phyloP scores from a whole-genome alignment of 2,888 invertebrate species.

The Nomada hirtipes region DNA sequence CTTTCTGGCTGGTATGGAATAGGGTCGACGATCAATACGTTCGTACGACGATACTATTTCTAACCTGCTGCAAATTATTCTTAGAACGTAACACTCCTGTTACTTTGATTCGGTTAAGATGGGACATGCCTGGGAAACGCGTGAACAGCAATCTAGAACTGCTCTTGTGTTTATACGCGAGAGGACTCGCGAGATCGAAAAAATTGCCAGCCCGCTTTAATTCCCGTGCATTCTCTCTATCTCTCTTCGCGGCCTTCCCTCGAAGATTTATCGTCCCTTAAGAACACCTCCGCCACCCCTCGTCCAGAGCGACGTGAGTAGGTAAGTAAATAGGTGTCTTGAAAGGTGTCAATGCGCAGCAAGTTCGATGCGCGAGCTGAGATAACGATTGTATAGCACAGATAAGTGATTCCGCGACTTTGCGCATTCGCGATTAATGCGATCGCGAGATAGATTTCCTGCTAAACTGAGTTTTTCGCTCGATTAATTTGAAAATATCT shows the following conservation, averaged over 20 bases:
- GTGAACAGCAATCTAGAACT: not conserved
- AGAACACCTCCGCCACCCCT: no score
- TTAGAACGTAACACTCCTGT: conserved; percentile 39
- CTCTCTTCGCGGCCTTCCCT: not conserved
- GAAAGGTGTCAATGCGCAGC: not conserved
- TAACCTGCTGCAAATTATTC: conserved; percentile 61
- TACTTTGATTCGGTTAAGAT: conserved; percentile 37
- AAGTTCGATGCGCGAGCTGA: not conserved
- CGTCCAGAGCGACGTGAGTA: no score
- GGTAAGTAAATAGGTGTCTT: no score
- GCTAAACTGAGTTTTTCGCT: not conserved
- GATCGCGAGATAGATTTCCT: not conserved
- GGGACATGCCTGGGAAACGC: conserved; percentile 19
- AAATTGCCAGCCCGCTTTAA: not conserved
- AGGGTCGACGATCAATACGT: conserved; percentile 72
- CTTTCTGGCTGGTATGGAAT: conserved; percentile 66
- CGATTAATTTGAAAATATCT: not conserved
- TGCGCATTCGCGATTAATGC: not conserved
- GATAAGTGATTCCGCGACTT: conserved; percentile 21
- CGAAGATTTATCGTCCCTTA: no score
- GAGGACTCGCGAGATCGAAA: conserved; percentile 11
- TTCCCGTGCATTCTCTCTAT: not conserved
- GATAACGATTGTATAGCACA: not conserved
- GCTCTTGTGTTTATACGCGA: conserved; percentile 5
- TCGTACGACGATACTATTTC: conserved; percentile 67